Conservation (phyloP, 2,113 vertebrate genomes). For the Melospiza georgiana region DNA sequence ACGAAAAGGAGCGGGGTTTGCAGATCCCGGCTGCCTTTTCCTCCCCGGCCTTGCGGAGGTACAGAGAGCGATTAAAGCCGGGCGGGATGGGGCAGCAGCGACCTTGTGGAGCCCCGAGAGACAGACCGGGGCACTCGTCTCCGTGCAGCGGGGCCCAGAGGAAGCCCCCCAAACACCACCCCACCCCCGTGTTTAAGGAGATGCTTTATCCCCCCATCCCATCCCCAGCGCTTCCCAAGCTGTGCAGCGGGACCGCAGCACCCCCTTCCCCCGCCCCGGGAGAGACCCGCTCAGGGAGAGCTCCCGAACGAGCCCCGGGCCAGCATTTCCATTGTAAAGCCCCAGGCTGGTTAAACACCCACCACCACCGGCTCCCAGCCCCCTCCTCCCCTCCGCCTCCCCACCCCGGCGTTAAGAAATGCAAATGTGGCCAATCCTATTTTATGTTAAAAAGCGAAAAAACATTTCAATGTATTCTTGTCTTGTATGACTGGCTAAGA, state of each 20-base stretch:
- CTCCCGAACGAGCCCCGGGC: constrained; percentile 9
- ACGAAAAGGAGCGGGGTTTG: neutral
- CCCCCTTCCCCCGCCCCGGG: no score
- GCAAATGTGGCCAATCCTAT: constrained; percentile 86
- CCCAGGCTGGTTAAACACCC: constrained; percentile 60
- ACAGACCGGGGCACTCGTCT: neutral
- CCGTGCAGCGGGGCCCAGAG: no score
- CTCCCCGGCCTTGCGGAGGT: neutral
- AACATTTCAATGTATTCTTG: constrained; percentile 97
- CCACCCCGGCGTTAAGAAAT: constrained; percentile 77
- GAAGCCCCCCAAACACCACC: no score
- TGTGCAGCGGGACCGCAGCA: neutral
- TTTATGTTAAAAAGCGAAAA: constrained; percentile 92
- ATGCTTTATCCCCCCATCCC: no score
- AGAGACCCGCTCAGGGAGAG: neutral
- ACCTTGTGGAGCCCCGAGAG: rapidly evolving
- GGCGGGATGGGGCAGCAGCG: rapidly evolving
- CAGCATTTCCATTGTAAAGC: constrained; percentile 71
- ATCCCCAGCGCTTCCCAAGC: neutral
- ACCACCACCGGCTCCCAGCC: neutral
- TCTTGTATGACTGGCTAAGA: constrained; percentile 93
- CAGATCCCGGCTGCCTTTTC: neutral
- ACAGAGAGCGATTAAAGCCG: rapidly evolving
- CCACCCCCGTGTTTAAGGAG: neutral
- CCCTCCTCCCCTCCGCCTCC: neutral